Evolutionary conservation across 2,888 invertebrate genomes (phyloP), one percentile per base, ranked within the genome.

Genomic region (Drosophila silvestris): DNA sequence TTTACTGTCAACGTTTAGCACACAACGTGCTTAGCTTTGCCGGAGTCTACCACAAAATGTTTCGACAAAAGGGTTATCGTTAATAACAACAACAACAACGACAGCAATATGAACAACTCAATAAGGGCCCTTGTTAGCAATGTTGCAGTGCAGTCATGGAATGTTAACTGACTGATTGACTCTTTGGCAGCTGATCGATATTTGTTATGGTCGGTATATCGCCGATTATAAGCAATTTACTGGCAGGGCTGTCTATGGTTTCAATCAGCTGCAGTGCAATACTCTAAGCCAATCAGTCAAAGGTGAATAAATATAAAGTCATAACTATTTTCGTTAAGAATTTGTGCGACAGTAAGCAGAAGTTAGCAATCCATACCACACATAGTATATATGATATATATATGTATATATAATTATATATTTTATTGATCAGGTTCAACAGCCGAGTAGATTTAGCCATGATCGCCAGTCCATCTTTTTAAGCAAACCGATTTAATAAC

Each of bases 51-150:
- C 35, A n/a, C 54, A 47, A 35, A 64, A 47, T 56, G 57, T 52
- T 32, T 22, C 30, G 35, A 16, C 47, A 39, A 52, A 37, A 58
- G 70, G 56, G 50, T 60, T 37, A 56, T 33, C 32, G 33, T 22
- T 10, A 54, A 35, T 26, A 56, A 56, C 7, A 47, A 47, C 22
- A 47, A 37, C 35, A 33, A 33, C 53, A 33, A 22, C n/a, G 22
- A 58, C 50, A 7, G 22, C 65, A 22, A 57, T 60, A 74, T 75
- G 82, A 77, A 82, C 85, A 88, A 83, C 85, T 86, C 82, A 86
- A 86, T 88, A 88, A 81, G 70, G 68, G 65, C 22, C 64, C 89
- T 85, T 78, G 88, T 86, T 88, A 88, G 83, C 74, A 69, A 53
- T 71, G 47, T 28, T 47, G 47, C 47, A 50, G 1, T 52, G 10